Evolutionary conservation across 2,888 invertebrate species (phyloP), one percentile per base, ranked within the genome.

Genomic region (Scotopteryx bipunctaria): DNA sequence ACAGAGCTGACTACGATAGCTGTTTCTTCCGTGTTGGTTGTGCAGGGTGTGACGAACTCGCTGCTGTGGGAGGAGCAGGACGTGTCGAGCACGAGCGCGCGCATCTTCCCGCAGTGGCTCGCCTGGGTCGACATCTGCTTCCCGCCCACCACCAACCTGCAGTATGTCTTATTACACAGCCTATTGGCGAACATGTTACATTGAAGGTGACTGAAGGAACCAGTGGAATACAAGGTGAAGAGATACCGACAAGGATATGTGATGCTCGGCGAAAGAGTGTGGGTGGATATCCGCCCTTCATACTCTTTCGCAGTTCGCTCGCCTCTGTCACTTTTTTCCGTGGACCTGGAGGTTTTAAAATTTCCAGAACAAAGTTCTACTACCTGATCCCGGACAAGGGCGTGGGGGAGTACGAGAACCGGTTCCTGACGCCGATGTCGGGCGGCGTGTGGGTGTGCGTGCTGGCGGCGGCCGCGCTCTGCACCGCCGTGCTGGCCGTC

Each of bases 341-440:
- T n/a, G n/a, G n/a, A n/a, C n/a, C n/a, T n/a, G n/a, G n/a, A n/a
- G n/a, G 63, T 63, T 11, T 19, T 13, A 31, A 31, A 6, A 9
- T 9, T 55, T 48, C 1, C 56, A 89, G 89, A 55, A 84, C 89
- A 0, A 86, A 84, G 50, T 84, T 88, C 62, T 90, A 79, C 74
- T 90, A 88, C 64, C 61, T 86, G 1, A 86, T 87, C 27, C 72
- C 81, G 1, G 76, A 77, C n/a, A 70, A 72, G 48, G 88, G 89
- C 0, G 73, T 87, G 0, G 89, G 89, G 0, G 57, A 72, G 2
- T 88, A 85, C 55, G 87, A 88, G 63, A 84, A 88, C 61, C 82
- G 80, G 23, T 91, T 92, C 62, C 69, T 92, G 1, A 81, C 82
- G 6, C 92, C 92, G 0, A 77, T 92, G 67, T 83, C 90, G 0